phyloP scores from a whole-genome alignment of 2,888 invertebrate genomes.

The Lithodes maja region DNA sequence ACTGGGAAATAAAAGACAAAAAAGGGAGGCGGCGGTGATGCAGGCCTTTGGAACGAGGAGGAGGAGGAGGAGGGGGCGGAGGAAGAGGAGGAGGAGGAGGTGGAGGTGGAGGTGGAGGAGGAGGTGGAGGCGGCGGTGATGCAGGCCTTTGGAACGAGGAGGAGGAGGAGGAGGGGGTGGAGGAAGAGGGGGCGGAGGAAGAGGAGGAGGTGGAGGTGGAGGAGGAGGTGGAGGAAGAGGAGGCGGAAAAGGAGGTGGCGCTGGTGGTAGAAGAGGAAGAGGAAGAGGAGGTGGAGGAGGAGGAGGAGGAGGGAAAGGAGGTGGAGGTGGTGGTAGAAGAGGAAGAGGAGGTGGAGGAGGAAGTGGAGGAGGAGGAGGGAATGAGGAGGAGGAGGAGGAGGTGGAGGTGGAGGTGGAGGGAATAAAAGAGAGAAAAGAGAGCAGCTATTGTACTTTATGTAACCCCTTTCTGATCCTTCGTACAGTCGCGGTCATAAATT shows the following conservation, averaged over 20 bases:
- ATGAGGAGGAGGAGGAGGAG: neutral
- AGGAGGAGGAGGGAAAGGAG: too few relatives aligned
- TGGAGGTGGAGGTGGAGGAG: neutral
- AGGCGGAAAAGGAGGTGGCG: neutral
- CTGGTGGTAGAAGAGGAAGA: neutral
- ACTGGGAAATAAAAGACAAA: neutral
- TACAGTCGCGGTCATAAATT: too few relatives aligned
- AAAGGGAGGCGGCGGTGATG: neutral
- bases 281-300: neutral
- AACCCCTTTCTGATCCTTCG: too few relatives aligned
- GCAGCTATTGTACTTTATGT: neutral
- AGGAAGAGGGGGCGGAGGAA: neutral
- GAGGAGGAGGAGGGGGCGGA: neutral
- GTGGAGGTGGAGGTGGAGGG: neutral
- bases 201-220: slow-evolving; percentile 5
- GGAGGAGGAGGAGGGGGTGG: slow-evolving; percentile 21
- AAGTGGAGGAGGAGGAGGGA: neutral
- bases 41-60: neutral
- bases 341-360: neutral
- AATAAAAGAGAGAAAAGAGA: slow-evolving; percentile 10
- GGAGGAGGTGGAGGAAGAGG: neutral
- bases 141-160: neutral
- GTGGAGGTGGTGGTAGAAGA: neutral
- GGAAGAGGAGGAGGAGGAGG: neutral
- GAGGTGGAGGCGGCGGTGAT: neutral